Evolutionary conservation across 2,888 invertebrate genomes (phyloP).

Genomic region (Ellobium chinense): DNA sequence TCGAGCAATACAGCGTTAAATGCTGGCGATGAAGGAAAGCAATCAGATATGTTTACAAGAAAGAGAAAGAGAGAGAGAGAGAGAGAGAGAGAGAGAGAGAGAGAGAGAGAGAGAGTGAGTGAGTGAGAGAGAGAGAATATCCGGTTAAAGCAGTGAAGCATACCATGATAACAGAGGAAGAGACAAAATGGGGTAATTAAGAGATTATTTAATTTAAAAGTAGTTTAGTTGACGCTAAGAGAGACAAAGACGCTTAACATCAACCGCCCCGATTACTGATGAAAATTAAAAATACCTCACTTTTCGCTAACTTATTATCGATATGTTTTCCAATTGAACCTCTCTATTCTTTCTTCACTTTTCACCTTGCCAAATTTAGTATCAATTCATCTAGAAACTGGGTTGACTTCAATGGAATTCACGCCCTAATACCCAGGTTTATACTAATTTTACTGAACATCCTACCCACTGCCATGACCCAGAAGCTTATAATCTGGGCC

Average conservation of each 20-base stretch:
- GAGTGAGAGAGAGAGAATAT: not conserved
- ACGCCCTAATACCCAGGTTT: not conserved
- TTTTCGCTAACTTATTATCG: too few relatives aligned
- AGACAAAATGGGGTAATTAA: too few relatives aligned
- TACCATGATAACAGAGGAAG: too few relatives aligned
- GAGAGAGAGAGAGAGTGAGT: not conserved
- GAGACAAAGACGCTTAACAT: not conserved
- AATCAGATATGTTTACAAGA: not conserved
- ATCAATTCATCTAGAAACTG: not conserved
- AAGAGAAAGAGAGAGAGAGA: not conserved
- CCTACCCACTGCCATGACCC: conserved; percentile 11
- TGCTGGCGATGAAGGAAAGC: not conserved
- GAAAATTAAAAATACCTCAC: too few relatives aligned
- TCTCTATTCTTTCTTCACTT: not conserved
- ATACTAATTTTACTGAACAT: too few relatives aligned
- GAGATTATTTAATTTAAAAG: too few relatives aligned
- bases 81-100: not conserved
- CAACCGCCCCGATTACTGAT: too few relatives aligned
- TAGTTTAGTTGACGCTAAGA: not conserved
- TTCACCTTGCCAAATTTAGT: not conserved
- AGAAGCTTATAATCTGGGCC: not conserved
- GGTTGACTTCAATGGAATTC: conserved; percentile 9
- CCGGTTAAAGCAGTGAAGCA: not conserved
- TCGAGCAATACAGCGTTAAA: too few relatives aligned
- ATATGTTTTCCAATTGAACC: not conserved